phyloP scores from a whole-genome alignment of 2,113 vertebrate species.

The Spea bombifrons region DNA sequence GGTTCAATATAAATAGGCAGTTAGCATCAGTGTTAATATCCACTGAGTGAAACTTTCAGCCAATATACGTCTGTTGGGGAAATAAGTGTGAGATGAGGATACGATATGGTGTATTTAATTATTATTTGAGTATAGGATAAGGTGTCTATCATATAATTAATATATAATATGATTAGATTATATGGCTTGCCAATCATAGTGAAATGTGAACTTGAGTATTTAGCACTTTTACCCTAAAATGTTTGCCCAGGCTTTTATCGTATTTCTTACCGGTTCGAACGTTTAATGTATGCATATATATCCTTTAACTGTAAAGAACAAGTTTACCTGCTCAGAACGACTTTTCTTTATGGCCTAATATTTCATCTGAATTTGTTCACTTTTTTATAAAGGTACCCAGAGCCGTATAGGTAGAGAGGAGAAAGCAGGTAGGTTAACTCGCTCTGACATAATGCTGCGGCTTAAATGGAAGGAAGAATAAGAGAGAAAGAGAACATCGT shows the following conservation, averaged over 20 bases:
- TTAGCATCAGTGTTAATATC: conserved; percentile 21
- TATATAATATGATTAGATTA: too few relatives aligned
- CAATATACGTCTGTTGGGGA: neutral
- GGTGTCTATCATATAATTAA: too few relatives aligned
- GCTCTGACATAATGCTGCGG: conserved; percentile 52
- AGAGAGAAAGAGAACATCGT: conserved; percentile 59
- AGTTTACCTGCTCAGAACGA: neutral
- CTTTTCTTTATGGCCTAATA: conserved; percentile 21
- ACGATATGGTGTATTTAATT: too few relatives aligned
- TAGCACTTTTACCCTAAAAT: too few relatives aligned
- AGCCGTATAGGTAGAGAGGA: conserved; percentile 6
- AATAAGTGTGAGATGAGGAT: neutral
- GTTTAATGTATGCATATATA: neutral
- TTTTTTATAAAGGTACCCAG: neutral
- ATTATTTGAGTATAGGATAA: too few relatives aligned
- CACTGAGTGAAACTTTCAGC: conserved; percentile 6
- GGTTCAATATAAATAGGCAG: conserved; percentile 14
- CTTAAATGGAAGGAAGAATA: conserved; percentile 54
- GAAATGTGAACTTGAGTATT: too few relatives aligned
- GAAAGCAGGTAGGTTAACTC: conserved; percentile 58
- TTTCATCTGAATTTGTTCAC: conserved; percentile 1
- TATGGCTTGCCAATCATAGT: too few relatives aligned
- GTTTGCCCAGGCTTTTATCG: neutral
- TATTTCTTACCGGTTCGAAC: neutral
- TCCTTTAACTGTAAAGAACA: conserved; percentile 10